Evolutionary conservation across 2,113 vertebrate genomes (phyloP), one percentile per base, ranked within the genome.

Genomic region (Etia nguti): DNA sequence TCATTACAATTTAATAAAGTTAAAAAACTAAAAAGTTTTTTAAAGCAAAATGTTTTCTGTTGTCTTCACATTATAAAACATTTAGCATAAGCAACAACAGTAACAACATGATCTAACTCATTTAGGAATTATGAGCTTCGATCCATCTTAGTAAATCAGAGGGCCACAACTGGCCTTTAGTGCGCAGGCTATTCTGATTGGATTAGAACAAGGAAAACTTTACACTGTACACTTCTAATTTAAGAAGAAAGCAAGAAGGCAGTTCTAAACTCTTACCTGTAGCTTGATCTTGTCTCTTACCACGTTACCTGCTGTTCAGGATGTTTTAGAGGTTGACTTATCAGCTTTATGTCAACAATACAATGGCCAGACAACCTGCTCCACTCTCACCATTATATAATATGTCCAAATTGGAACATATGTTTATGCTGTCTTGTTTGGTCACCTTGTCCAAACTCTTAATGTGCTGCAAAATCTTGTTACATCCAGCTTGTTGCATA

Each of bases 11-110:
- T 57, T 13, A 26, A 13, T 6, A 2, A 56, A 56, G 10, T 2
- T 6, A 24, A 24, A 24, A 54, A 54, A n/a, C 9, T 22, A 12
- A 1, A 55, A 68, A 0, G 1, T 41, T 41, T 36, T 43, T 24
- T 10, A 41, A 13, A 68, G 34, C 4, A 65, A 65, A 62, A 5
- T 36, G 6, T 41, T 41, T 38, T 13, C 11, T 38, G 6, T 38
- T 38, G 10, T 68, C 38, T 68, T 43, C 11, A 43, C 2, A 24
- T 43, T 31, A 31, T 31, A 31, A 31, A 31, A 31, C 31, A 2
- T 41, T 22, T 10, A 24, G 0, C n/a, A 41, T 9, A 43, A 70
- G 12, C 36, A 43, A 24, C 62, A 68, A 36, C 34, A 68, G 62
- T 24, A 43, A 41, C 36, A 15, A 9, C 62, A 68, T 59, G 52